Evolutionary conservation across 2,888 invertebrate species (phyloP).

Genomic region (Caenorhabditis sulstoni): DNA sequence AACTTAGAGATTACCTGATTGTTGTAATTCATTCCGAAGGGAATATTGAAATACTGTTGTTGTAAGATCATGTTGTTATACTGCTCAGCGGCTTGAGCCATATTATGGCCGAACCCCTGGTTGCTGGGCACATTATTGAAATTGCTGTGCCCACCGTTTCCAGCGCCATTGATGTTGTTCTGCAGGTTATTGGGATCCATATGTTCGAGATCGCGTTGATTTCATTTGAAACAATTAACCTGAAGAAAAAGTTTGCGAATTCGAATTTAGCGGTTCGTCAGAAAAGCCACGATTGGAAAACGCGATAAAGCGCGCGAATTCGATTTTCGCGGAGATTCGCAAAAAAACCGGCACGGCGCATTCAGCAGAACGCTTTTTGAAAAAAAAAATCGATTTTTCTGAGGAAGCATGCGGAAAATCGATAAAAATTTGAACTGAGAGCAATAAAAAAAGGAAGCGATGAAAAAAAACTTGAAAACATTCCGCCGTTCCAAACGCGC

Average conservation of each 20-base stretch:
- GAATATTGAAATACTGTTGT: constrained; percentile 45
- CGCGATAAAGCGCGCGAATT: too few relatives aligned
- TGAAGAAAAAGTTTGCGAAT: background rate
- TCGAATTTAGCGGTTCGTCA: background rate
- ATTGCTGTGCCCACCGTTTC: constrained; percentile 12
- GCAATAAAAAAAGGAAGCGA: constrained; percentile 4
- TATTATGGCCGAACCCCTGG: constrained; percentile 44
- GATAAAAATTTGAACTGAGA: constrained; percentile 1
- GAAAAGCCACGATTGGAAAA: background rate
- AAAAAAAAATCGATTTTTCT: too few relatives aligned
- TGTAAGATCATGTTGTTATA: constrained; percentile 50
- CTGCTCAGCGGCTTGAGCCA: constrained; percentile 28
- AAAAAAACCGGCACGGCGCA: too few relatives aligned
- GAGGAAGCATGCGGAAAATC: constrained; percentile 16
- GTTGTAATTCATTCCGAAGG: constrained; percentile 48
- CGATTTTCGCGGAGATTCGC: too few relatives aligned
- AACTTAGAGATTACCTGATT: constrained; percentile 27
- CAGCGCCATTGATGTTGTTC: constrained; percentile 40
- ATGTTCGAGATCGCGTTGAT: background rate
- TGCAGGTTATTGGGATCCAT: constrained; percentile 59
- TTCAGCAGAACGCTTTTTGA: too few relatives aligned
- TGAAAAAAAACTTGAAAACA: constrained; percentile 6
- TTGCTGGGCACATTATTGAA: constrained; percentile 39
- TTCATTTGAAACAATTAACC: constrained; percentile 26
- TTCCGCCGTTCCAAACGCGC: constrained; percentile 16